These are phyloP conservation scores for Cyprinodon tularosa DNA, from an alignment of 2,113 vertebrate genomes.

Conservation along the genomic window DNA sequence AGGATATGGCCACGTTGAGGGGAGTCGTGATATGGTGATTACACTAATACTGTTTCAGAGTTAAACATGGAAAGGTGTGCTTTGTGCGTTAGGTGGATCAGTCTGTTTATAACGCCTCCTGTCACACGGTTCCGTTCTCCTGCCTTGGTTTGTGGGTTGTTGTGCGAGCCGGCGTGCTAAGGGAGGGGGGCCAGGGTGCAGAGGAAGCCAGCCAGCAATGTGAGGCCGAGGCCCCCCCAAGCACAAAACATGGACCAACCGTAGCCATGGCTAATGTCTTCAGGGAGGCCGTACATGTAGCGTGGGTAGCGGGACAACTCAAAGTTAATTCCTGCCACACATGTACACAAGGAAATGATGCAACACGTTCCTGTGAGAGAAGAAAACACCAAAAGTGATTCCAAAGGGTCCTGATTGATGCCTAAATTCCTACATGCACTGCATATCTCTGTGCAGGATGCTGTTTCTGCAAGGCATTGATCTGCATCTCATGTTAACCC, in stretches of 20 bases:
- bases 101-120: slow-evolving; percentile 28
- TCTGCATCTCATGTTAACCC: slow-evolving; percentile 12
- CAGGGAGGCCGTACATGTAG: slow-evolving; percentile 90
- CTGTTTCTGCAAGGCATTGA: slow-evolving; percentile 37
- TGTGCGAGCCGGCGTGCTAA: slow-evolving; percentile 85
- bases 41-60: slow-evolving; percentile 65
- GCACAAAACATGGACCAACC: slow-evolving; percentile 98
- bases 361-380: slow-evolving; percentile 88
- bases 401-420: slow-evolving; percentile 21
- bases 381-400: slow-evolving; percentile 38
- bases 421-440: slow-evolving; percentile 11
- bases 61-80: slow-evolving; percentile 62
- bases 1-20: slow-evolving; percentile 47
- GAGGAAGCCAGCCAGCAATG: slow-evolving; percentile 91
- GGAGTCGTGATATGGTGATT: slow-evolving; percentile 62
- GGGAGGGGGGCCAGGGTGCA: slow-evolving; percentile 92
- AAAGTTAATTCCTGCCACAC: slow-evolving; percentile 94
- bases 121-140: slow-evolving; percentile 93
- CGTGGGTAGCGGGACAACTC: slow-evolving; percentile 93
- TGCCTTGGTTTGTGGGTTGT: slow-evolving; percentile 89
- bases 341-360: slow-evolving; percentile 94
- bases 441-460: slow-evolving; percentile 28
- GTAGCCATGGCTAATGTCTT: slow-evolving; percentile 96
- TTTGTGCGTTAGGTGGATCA: slow-evolving; percentile 57
- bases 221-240: slow-evolving; percentile 93